Evolutionary conservation across 2,797 vertebrate species (phyloP), one percentile per base, ranked within the genome.

Genomic region (Cyprinella venusta): DNA sequence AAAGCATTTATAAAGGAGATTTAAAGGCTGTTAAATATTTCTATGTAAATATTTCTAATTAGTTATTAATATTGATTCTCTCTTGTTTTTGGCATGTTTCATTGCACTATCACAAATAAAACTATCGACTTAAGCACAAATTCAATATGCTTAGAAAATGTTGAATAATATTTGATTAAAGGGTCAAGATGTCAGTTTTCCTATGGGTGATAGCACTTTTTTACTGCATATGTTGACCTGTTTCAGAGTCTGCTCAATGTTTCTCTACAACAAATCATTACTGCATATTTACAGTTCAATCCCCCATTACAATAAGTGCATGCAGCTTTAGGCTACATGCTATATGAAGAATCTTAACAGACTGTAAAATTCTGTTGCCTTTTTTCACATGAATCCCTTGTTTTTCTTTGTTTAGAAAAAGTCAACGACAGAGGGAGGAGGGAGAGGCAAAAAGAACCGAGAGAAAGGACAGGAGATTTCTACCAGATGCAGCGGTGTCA

Each of bases 401-500:
- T 86, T 81, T 84, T 79, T 87, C 65, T 84, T 84, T 87, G 86
- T 86, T 82, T 81, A 77, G 70, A 80, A 56, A 19, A 24, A 77
- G 81, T 42, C 36, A 56, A 70, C 50, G 56, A 84, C 70, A 68
- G 74, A 86, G 72, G 81, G 64, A 48, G 81, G 56, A 48, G 63
- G 64, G 54, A 76, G 63, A 79, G 54, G 63, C 36, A 8, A 79
- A 88, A 68, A 79, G 63, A 83, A 76, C 61, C 9, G 48, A 59
- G 30, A 72, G 71, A 75, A 79, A 79, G 68, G 71, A 76, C 88
- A 84, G 89, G 86, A 91, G 93, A 94, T 90, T 88, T 93, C 85
- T 90, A 93, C 93, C 94, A 95, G 94, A 95, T 94, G 94, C 85
- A 91, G 88, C 90, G 86, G 84, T 89, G 89, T 93, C 85, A 87